Evolutionary conservation across 2,888 invertebrate species (phyloP).

Genomic region (Cephus pulcher): DNA sequence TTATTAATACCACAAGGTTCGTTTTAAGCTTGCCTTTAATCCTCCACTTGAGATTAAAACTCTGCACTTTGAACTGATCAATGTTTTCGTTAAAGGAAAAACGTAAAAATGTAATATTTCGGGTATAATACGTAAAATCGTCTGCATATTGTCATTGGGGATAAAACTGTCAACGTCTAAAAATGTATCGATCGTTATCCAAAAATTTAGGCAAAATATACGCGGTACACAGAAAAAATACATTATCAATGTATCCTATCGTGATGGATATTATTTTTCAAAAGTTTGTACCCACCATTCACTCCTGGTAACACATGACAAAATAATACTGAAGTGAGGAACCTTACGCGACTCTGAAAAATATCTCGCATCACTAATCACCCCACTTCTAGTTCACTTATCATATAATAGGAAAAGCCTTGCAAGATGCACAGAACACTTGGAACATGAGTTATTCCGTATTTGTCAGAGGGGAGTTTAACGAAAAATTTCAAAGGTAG

Average conservation of each 20-base stretch:
- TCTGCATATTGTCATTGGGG: no score
- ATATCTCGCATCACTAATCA: not conserved
- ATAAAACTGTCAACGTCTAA: no score
- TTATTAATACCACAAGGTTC: not conserved
- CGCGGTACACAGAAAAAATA: no score
- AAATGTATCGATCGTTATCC: no score
- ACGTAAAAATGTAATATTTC: no score
- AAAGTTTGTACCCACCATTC: no score
- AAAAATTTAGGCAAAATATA: no score
- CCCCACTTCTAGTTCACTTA: not conserved
- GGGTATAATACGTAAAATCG: no score
- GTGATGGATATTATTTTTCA: no score
- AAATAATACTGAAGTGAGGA: not conserved
- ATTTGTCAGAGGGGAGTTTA: not conserved
- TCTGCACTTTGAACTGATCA: not conserved
- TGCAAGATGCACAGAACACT: not conserved
- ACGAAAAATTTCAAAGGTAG: not conserved
- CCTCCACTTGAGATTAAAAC: not conserved
- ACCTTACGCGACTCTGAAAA: not conserved
- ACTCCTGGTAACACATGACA: not conserved
- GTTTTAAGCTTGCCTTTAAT: not conserved
- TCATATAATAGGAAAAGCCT: not conserved
- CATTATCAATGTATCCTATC: no score
- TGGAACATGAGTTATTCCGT: not conserved
- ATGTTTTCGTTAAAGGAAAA: no score